Conservation (phyloP, 1,140 invertebrate genomes). For the Ridgeia piscesae region DNA sequence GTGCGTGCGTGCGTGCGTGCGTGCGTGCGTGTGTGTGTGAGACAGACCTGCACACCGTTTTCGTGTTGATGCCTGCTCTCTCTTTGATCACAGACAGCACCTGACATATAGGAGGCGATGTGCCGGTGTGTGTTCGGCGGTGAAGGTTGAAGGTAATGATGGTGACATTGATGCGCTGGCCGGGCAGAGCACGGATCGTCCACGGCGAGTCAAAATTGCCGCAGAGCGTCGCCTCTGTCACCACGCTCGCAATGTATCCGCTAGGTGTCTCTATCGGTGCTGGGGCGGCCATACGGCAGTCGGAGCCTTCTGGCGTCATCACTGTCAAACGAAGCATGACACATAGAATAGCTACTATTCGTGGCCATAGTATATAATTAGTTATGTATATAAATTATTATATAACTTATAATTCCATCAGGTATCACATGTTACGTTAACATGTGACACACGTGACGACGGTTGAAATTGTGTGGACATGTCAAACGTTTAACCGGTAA, state of each 20-base stretch:
- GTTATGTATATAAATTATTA: neutral
- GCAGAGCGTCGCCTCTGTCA: conserved; percentile 27
- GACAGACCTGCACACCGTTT: neutral
- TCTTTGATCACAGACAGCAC: conserved; percentile 28
- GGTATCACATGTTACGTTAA: too few relatives aligned
- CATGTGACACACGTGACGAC: too few relatives aligned
- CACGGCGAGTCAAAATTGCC: conserved; percentile 25
- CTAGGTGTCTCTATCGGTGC: neutral
- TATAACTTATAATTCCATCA: too few relatives aligned
- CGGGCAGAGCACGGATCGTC: conserved; percentile 18
- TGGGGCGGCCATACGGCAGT: neutral
- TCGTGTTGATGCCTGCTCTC: neutral
- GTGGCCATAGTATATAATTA: neutral
- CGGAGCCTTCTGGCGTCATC: neutral
- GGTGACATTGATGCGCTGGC: conserved; percentile 22
- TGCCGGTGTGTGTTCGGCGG: neutral
- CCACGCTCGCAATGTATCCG: conserved; percentile 29
- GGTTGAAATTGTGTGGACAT: too few relatives aligned
- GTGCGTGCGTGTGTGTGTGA: too few relatives aligned
- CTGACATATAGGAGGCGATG: conserved; percentile 9
- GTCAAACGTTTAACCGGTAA: too few relatives aligned
- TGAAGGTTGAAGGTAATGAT: conserved; percentile 1
- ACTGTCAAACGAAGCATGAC: neutral
- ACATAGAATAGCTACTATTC: neutral
- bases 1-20: too few relatives aligned